Evolutionary conservation across 2,113 vertebrate genomes (phyloP).

Genomic region (Sphyrna mokarran): DNA sequence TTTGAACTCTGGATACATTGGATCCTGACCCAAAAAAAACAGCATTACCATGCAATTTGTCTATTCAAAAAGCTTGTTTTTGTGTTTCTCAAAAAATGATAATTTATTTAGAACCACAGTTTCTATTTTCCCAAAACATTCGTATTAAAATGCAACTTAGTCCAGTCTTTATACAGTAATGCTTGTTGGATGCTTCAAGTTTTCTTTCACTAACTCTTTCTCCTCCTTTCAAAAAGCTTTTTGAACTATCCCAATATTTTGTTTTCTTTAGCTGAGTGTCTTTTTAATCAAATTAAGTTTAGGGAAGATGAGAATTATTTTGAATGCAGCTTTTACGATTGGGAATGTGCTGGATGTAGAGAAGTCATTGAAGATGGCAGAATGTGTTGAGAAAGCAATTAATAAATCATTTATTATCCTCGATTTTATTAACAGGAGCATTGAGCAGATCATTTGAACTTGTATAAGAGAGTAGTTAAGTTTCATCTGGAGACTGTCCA

Average conservation of each 20-base stretch:
- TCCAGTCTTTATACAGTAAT: background rate
- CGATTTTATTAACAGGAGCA: too few relatives aligned
- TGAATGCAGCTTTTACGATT: background rate
- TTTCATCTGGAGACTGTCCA: too few relatives aligned
- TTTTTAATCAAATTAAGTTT: background rate
- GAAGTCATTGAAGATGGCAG: too few relatives aligned
- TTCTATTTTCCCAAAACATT: constrained; percentile 10
- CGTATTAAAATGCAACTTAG: background rate
- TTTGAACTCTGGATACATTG: constrained; percentile 34
- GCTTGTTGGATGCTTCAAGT: background rate
- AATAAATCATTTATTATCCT: too few relatives aligned
- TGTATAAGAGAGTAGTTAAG: too few relatives aligned
- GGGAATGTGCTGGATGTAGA: background rate
- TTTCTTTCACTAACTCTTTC: background rate
- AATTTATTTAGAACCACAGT: background rate
- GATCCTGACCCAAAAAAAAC: constrained; percentile 7
- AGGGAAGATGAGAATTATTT: background rate
- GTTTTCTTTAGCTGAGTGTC: background rate
- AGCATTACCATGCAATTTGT: constrained; percentile 9
- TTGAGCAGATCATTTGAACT: too few relatives aligned
- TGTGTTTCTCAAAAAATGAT: background rate
- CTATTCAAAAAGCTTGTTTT: constrained; percentile 10
- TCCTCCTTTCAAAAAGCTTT: background rate
- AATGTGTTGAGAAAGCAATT: too few relatives aligned
- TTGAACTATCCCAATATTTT: background rate